Percentiles rank a stretch among this genome's conserved stretches.
Conservation (phyloP, 2,888 invertebrate genomes). For the Anagyrus pseudococci region DNA sequence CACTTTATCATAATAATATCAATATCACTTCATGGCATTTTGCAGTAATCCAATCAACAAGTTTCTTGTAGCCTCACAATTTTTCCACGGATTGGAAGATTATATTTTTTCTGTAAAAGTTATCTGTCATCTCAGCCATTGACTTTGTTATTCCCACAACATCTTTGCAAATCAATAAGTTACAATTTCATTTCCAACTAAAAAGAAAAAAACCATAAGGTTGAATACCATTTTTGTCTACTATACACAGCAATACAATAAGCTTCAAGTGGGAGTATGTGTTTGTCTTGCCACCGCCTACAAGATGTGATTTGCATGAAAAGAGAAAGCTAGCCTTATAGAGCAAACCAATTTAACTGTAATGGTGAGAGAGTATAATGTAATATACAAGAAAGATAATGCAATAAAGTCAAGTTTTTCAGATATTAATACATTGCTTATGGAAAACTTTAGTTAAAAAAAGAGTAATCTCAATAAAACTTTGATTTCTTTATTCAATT, state of each 20-base stretch:
- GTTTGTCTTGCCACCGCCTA: slow-evolving; percentile 32
- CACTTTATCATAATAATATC: slow-evolving; percentile 5
- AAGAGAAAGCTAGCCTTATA: slow-evolving; percentile 32
- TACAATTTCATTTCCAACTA: slow-evolving; percentile 17
- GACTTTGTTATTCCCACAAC: too few relatives aligned
- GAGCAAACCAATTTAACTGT: slow-evolving; percentile 23
- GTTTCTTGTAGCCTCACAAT: slow-evolving; percentile 15
- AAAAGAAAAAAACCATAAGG: slow-evolving; percentile 9
- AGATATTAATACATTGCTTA: too few relatives aligned
- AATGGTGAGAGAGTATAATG: too few relatives aligned
- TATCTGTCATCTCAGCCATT: slow-evolving; percentile 13
- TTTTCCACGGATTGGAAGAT: slow-evolving; percentile 5
- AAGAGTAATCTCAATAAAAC: too few relatives aligned
- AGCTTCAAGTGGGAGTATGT: slow-evolving; percentile 23
- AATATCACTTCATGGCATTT: slow-evolving; percentile 23
- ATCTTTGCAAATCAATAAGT: slow-evolving; percentile 18
- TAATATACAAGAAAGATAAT: too few relatives aligned
- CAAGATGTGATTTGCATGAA: slow-evolving; percentile 27
- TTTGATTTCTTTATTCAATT: too few relatives aligned
- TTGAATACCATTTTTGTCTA: slow-evolving; percentile 11
- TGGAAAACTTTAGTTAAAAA: too few relatives aligned
- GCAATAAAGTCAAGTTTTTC: too few relatives aligned
- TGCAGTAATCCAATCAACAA: neutral
- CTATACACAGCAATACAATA: slow-evolving; percentile 11
- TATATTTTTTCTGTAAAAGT: slow-evolving; percentile 16